Conservation (phyloP, 2,113 vertebrate species). For the Phylloscopus trochiloides region DNA sequence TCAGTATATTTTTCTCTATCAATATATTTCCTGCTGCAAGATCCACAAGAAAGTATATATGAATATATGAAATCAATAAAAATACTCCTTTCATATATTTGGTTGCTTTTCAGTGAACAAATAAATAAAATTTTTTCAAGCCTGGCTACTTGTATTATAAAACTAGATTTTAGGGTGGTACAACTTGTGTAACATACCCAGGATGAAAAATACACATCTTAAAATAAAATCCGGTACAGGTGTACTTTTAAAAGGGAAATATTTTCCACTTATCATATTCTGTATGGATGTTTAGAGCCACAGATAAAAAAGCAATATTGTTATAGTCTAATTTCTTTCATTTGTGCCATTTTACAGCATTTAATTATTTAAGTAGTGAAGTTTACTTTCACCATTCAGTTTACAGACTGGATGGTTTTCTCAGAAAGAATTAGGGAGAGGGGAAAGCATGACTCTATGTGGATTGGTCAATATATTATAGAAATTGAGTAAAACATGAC, state of each 20-base stretch:
- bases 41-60: background rate
- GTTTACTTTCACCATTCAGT: background rate
- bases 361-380: background rate
- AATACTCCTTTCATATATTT: background rate
- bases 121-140: background rate
- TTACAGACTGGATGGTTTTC: background rate
- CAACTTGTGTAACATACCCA: background rate
- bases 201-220: background rate
- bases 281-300: background rate
- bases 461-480: background rate
- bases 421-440: background rate
- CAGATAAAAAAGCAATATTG: background rate
- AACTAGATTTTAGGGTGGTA: background rate
- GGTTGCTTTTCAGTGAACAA: background rate
- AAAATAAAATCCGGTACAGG: background rate
- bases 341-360: background rate
- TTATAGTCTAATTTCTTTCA: background rate
- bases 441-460: accelerated
- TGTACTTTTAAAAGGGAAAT: background rate
- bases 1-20: background rate
- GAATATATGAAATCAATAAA: background rate
- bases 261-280: background rate
- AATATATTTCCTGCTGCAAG: background rate
- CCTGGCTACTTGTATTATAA: background rate
- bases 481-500: background rate